A percentile compares a stretch with the other conserved stretches of the same genome.
phyloP scores from a whole-genome alignment of 2,113 vertebrate genomes.

The Cathartes aura region DNA sequence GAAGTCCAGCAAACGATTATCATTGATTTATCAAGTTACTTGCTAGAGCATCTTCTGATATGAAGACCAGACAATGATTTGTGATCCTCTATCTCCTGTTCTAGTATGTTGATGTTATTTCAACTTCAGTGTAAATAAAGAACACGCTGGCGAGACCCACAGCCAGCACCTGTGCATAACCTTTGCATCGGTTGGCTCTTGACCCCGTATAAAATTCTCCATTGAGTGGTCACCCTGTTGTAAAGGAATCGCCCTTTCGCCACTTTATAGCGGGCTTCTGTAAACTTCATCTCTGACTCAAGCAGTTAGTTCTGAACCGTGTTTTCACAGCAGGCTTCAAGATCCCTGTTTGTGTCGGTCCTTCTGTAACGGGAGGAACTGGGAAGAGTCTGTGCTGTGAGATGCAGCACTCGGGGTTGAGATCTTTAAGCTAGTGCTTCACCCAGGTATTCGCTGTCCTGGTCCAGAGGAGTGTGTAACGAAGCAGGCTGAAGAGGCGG shows the following conservation, averaged over 20 bases:
- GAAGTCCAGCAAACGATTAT: neutral
- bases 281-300: neutral
- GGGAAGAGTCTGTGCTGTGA: neutral
- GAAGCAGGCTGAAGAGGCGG: neutral
- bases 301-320: neutral
- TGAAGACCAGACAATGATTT: neutral
- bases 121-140: neutral
- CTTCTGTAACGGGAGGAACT: neutral
- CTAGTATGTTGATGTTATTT: neutral
- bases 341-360: neutral
- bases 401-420: rapidly evolving
- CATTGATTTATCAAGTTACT: neutral
- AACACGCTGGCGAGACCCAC: rapidly evolving
- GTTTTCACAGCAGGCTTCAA: neutral
- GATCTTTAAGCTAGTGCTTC: no score
- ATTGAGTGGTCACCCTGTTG: neutral
- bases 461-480: no score
- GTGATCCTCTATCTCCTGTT: neutral
- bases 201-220: neutral
- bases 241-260: rapidly evolving
- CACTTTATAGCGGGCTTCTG: rapidly evolving
- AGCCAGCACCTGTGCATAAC: neutral
- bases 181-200: neutral
- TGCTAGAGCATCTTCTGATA: neutral
- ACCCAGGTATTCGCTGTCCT: neutral